Evolutionary conservation across 2,888 invertebrate genomes (phyloP), one percentile per base, ranked within the genome.

Genomic region (Heliconius cydno): DNA sequence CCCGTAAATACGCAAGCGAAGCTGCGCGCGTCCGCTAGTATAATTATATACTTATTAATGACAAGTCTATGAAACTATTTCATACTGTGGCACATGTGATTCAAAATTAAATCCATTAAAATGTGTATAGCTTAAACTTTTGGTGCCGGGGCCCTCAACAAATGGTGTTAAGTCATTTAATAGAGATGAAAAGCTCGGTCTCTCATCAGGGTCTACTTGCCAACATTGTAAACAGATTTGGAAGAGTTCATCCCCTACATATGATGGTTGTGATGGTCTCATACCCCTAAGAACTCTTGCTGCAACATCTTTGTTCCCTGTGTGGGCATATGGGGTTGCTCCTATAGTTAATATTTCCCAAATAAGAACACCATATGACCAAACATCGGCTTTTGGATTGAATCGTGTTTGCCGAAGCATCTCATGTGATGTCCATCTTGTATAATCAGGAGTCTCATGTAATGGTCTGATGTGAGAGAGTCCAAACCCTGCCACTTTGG

Each of bases 261-360:
- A 97, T 3, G 96, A 95, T 1, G 97, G 96, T 87, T 98, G 98
- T 0, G 96, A 96, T 0, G 98, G 96, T 70, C 97, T 95, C 86
- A 96, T 94, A 1, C 98, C 98, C 81, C 96, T 95, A 82, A 96
- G 93, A 19, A 98, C 95, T 77, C 97, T 96, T 15, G 96, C 96
- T 0, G 96, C 91, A 1, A 98, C 95, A 85, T 97, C 97, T 85
- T 96, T 96, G 80, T 95, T 96, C 7, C 93, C 91, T n/a, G 97
- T 95, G 85, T 96, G 96, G 2, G 96, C 95, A 88, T 97, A 98
- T 0, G 97, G 97, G 1, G 98, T 98, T 1, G 96, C 98, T 63
- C 96, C 98, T 87, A 98, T 92, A 7, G 97, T 96, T 84, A 97
- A 95, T 81, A 97, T 96, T 91, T 98, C 98, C 98, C 98, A 98